Evolutionary conservation across 2,888 invertebrate species (phyloP), one percentile per base, ranked within the genome.

Genomic region (Cryptocephalus primarius): DNA sequence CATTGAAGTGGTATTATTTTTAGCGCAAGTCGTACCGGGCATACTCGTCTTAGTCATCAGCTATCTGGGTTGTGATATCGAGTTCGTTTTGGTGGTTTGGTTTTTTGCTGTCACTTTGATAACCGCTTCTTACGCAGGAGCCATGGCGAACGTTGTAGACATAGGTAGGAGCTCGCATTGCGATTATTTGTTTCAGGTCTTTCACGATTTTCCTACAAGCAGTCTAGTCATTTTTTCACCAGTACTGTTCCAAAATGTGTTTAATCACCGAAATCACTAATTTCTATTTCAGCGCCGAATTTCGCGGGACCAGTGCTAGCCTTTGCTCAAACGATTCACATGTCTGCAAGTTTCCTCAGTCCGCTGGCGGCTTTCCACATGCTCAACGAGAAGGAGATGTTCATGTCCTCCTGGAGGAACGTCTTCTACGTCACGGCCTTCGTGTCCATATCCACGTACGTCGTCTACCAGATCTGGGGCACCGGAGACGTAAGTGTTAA

Each of bases 131-230:
- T 83, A 84, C 62, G 83, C 83, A 4, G 83, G 83, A 34, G 83
- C 83, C 4, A 84, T 85, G 80, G 83, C 84, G 1, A 85, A 80
- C 59, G 80, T 85, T 51, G 83, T 86, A 11, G 85, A 86, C 63
- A 81, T 86, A 48, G 55, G 55, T 55, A 46, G 50, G 44, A 4
- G 31, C 22, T 22, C 22, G n/a, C n/a, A n/a, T n/a, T n/a, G n/a
- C n/a, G n/a, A n/a, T n/a, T n/a, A n/a, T n/a, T n/a, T n/a, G n/a
- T 22, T 38, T 8, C n/a, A n/a, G n/a, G n/a, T n/a, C n/a, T n/a
- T n/a, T n/a, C n/a, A n/a, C 10, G 12, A n/a, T n/a, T n/a, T n/a
- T 34, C 34, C 11, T 38, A 38, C 8, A 38, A 14, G 40, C 13
- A 34, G 13, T 32, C 42, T 11, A n/a, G 2, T 39, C 2, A 39